Percentiles rank a stretch among this genome's conserved stretches.
Conservation (phyloP, 1,140 invertebrate genomes). For the Philaenus spumarius region DNA sequence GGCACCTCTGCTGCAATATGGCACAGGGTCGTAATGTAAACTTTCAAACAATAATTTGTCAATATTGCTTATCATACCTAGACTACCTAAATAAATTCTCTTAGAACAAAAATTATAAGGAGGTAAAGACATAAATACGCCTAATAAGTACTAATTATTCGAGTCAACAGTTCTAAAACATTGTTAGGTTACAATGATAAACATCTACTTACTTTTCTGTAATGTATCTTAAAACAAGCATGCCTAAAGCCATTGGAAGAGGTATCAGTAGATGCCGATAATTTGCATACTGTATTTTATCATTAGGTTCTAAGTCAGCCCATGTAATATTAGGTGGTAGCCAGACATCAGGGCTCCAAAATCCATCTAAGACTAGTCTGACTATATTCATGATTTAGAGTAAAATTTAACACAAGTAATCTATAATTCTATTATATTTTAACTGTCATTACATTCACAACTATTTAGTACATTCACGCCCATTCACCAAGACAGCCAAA, state of each 20-base stretch:
- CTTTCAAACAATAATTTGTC: too few relatives aligned
- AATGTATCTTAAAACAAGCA: slow-evolving; percentile 64
- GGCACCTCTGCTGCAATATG: too few relatives aligned
- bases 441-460: background rate
- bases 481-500: background rate
- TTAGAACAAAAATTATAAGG: too few relatives aligned
- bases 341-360: slow-evolving; percentile 82
- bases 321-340: slow-evolving; percentile 84
- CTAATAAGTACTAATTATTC: too few relatives aligned
- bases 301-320: slow-evolving; percentile 73
- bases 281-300: slow-evolving; percentile 70
- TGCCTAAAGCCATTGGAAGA: slow-evolving; percentile 68
- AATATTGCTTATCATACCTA: too few relatives aligned
- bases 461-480: background rate
- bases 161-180: too few relatives aligned
- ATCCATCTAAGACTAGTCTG: slow-evolving; percentile 45
- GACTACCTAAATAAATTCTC: too few relatives aligned
- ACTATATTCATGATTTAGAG: slow-evolving; percentile 23
- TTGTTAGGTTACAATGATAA: too few relatives aligned
- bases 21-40: too few relatives aligned
- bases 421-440: background rate
- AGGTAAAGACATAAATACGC: too few relatives aligned
- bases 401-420: background rate
- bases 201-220: slow-evolving; percentile 81
- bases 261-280: slow-evolving; percentile 71